Percentiles rank a stretch among this genome's conserved stretches.
Conservation (phyloP, 2,797 vertebrate species). For the Cuniculus paca region DNA sequence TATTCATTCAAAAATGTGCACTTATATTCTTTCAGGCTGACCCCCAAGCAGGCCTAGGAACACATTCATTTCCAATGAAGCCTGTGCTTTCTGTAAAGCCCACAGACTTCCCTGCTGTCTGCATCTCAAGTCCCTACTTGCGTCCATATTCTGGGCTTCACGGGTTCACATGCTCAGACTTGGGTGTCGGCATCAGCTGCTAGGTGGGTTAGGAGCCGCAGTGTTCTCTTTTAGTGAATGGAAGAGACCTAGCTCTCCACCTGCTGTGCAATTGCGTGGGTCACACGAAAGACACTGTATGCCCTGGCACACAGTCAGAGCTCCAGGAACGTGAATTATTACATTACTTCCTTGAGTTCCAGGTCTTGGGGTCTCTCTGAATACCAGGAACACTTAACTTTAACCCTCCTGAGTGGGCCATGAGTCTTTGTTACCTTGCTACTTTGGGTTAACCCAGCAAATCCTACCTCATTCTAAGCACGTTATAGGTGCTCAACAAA, state of each 20-base stretch:
- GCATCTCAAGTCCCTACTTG: rapidly evolving
- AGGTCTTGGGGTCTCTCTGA: background rate
- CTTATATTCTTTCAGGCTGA: background rate
- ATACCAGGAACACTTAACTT: too few relatives aligned
- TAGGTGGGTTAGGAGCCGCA: background rate
- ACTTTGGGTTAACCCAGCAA: background rate
- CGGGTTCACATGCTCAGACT: rapidly evolving
- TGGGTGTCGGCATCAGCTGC: too few relatives aligned
- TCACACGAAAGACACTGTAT: rapidly evolving
- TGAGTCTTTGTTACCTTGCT: background rate
- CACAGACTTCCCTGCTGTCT: background rate
- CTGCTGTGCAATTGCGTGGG: background rate
- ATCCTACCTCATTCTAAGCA: background rate
- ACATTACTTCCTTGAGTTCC: background rate
- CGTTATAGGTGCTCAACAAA: background rate
- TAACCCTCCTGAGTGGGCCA: background rate
- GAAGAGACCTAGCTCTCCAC: too few relatives aligned
- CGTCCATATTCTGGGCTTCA: too few relatives aligned
- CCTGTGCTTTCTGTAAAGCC: background rate
- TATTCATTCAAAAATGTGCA: background rate
- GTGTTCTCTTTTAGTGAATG: background rate
- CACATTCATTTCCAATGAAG: background rate
- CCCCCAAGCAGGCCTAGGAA: background rate
- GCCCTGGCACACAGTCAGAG: rapidly evolving
- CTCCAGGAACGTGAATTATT: background rate